These are phyloP conservation scores for Ormyrus pomaceus DNA, from an alignment of 2,888 invertebrate species.

Conservation along the genomic window DNA sequence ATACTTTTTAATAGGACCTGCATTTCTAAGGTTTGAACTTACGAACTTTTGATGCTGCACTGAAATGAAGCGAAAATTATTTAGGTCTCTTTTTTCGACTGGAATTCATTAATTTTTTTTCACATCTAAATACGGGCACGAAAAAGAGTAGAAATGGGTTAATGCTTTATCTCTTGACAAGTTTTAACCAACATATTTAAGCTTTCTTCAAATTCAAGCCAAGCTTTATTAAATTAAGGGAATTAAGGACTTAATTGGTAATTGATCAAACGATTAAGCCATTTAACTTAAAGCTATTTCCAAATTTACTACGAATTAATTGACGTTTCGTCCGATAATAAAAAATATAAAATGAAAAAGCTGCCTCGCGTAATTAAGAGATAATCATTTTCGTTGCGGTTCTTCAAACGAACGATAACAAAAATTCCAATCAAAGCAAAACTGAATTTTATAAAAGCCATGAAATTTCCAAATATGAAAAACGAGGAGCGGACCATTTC, in stretches of 20 bases:
- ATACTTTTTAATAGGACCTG: background rate
- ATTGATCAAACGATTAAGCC: slow-evolving; percentile 40
- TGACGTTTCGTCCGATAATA: background rate
- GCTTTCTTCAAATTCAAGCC: background rate
- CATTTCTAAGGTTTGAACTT: slow-evolving; percentile 9
- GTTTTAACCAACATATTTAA: slow-evolving; percentile 12
- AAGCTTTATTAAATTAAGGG: slow-evolving; percentile 25
- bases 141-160: too few relatives aligned
- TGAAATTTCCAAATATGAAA: slow-evolving; percentile 5
- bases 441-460: background rate
- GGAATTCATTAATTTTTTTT: background rate
- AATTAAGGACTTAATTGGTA: slow-evolving; percentile 27
- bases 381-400: too few relatives aligned
- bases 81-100: background rate
- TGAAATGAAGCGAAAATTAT: background rate
- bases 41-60: slow-evolving; percentile 15
- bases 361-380: too few relatives aligned
- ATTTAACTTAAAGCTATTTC: slow-evolving; percentile 31
- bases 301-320: slow-evolving; percentile 13
- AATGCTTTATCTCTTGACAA: background rate
- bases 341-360: too few relatives aligned
- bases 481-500: background rate
- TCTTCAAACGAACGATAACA: too few relatives aligned
- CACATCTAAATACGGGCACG: background rate
- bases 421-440: too few relatives aligned